Percentiles rank a stretch among this genome's conserved stretches.
These are phyloP conservation scores for Umimayanthus chanpuru DNA, from an alignment of 92 coral and sea anemone genomes.

Conservation along the genomic window DNA sequence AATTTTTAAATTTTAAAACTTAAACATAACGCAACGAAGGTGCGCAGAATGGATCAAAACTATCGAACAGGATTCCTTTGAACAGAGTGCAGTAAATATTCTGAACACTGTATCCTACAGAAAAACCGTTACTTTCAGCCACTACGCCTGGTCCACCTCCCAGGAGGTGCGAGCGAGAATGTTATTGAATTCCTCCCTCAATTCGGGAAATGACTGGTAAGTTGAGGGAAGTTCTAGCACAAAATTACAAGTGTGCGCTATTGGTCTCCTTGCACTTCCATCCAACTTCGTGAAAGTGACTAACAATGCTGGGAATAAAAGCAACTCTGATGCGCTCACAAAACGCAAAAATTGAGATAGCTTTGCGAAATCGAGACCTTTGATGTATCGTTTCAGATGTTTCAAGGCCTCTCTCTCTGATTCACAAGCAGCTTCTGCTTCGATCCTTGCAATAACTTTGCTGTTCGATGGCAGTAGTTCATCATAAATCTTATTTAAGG, in stretches of 20 bases:
- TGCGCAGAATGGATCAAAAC: background rate
- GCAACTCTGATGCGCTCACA: slow-evolving; percentile 45
- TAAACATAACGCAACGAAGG: background rate
- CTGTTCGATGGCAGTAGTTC: slow-evolving; percentile 26
- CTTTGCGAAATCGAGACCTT: slow-evolving; percentile 37
- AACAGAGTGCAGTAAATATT: background rate
- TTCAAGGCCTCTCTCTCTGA: slow-evolving; percentile 34
- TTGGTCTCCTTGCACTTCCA: slow-evolving; percentile 44
- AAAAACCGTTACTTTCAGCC: too few species aligned
- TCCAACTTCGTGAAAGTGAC: slow-evolving; percentile 36
- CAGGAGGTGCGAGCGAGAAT: slow-evolving; percentile 31
- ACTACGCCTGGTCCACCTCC: slow-evolving; percentile 36
- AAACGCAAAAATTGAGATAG: slow-evolving; percentile 40
- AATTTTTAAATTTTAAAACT: background rate
- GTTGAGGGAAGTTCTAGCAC: slow-evolving; percentile 52
- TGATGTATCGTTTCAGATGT: slow-evolving; percentile 29
- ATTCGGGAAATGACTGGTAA: slow-evolving; percentile 41
- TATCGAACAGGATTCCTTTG: background rate
- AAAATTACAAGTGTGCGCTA: slow-evolving; percentile 51
- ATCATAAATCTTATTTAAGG: slow-evolving; percentile 26
- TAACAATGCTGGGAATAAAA: slow-evolving; percentile 32
- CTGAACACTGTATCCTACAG: background rate
- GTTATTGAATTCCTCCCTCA: slow-evolving; percentile 53
- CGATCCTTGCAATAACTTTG: slow-evolving; percentile 28
- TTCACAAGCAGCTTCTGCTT: slow-evolving; percentile 17